These are phyloP conservation scores for Amblyornis subalaris DNA, from an alignment of 2,113 vertebrate genomes.

Conservation along the genomic window DNA sequence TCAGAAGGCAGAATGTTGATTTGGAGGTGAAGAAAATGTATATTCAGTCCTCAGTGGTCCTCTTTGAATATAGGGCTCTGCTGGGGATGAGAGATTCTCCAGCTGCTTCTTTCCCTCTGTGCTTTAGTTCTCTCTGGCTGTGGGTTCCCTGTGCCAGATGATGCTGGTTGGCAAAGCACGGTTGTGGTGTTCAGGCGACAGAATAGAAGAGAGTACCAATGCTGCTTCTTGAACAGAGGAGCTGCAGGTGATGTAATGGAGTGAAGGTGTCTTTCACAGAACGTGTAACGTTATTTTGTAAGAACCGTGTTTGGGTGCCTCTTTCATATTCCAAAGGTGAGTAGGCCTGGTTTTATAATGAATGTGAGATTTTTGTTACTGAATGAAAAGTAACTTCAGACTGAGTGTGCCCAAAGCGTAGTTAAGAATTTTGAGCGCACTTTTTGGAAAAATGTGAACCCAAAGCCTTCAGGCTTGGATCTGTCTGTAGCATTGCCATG, in stretches of 20 bases:
- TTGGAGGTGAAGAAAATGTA: not conserved
- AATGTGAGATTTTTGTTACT: not conserved
- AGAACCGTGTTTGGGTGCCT: not conserved
- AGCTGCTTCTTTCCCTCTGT: not conserved
- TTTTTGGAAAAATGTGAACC: not conserved
- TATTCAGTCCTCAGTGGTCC: not conserved
- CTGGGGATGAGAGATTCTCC: not conserved
- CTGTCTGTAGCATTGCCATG: not conserved
- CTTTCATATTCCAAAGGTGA: not conserved
- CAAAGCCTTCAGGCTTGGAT: not conserved
- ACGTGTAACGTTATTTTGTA: not conserved
- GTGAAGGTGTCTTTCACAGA: not conserved
- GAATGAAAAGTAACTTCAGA: not conserved
- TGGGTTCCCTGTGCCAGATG: not conserved
- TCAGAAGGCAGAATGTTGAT: not conserved
- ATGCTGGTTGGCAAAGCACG: not conserved
- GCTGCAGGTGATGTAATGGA: not conserved
- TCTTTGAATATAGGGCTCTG: not conserved
- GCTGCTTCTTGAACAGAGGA: not conserved
- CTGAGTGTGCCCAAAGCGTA: not conserved
- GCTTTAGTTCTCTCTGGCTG: not conserved
- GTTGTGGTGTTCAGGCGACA: not conserved
- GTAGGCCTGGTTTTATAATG: not conserved
- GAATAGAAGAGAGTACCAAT: not conserved
- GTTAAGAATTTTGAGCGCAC: not conserved